Evolutionary conservation across 2,797 vertebrate genomes (phyloP).

Genomic region (Hydrolagus colliei): DNA sequence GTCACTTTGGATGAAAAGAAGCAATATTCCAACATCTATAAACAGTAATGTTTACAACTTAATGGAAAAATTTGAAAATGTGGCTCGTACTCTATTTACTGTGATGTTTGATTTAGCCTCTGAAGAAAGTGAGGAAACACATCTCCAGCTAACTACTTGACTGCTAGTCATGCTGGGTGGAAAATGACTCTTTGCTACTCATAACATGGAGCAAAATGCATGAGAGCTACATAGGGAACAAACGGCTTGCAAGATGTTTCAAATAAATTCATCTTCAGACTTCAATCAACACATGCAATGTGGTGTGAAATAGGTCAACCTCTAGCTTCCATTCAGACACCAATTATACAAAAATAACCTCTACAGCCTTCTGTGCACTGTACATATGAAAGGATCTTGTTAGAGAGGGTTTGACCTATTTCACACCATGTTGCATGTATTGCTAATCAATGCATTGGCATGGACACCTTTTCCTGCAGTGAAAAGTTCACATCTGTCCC

Average conservation of each 20-base stretch:
- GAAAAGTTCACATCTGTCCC: not conserved
- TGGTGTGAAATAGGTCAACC: too few species aligned
- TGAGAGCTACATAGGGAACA: not conserved
- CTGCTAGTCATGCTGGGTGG: not conserved
- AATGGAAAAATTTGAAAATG: not conserved
- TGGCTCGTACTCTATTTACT: not conserved
- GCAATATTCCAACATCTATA: not conserved
- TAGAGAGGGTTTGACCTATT: not conserved
- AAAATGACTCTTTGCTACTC: not conserved
- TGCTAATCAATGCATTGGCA: not conserved
- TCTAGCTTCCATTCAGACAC: not conserved
- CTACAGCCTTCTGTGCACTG: not conserved
- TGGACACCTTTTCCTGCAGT: not conserved
- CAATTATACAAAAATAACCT: not conserved
- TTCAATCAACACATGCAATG: not conserved
- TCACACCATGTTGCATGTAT: not conserved
- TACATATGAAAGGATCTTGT: not conserved
- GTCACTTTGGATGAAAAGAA: not conserved
- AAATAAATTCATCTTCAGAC: not conserved
- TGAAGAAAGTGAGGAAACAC: too few species aligned
- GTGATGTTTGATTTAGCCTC: not conserved
- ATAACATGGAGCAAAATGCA: not conserved
- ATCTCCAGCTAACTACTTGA: not conserved
- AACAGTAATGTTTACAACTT: not conserved
- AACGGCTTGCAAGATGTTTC: constrained; percentile 4